These are phyloP conservation scores for Leuciscus waleckii DNA, from an alignment of 2,797 vertebrate species.

Conservation along the genomic window DNA sequence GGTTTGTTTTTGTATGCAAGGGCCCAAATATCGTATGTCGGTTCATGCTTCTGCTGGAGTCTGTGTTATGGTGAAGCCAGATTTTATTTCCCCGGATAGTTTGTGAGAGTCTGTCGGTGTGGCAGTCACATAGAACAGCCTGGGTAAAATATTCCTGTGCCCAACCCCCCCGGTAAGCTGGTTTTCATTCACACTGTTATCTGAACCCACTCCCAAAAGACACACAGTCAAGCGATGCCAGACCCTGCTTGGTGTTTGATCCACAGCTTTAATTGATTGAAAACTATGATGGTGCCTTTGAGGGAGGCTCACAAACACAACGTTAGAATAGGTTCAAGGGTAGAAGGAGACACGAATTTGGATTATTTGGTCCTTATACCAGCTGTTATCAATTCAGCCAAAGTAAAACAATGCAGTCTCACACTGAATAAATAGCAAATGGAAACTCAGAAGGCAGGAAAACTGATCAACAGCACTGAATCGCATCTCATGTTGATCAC, in stretches of 20 bases:
- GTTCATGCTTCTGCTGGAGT: slow-evolving; percentile 44
- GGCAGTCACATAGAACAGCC: slow-evolving; percentile 27
- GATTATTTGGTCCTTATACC: slow-evolving; percentile 10
- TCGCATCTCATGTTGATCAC: not conserved
- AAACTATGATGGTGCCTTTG: slow-evolving; percentile 37
- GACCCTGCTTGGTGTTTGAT: slow-evolving; percentile 57
- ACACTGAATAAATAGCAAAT: slow-evolving; percentile 14
- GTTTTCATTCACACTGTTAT: slow-evolving; percentile 56
- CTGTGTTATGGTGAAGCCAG: slow-evolving; percentile 33
- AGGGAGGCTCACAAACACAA: slow-evolving; percentile 8
- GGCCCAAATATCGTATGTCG: slow-evolving; percentile 55
- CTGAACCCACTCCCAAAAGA: slow-evolving; percentile 44
- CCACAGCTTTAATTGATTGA: slow-evolving; percentile 57
- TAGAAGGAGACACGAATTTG: slow-evolving; percentile 7
- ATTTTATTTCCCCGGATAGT: slow-evolving; percentile 45
- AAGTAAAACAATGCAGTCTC: slow-evolving; percentile 16
- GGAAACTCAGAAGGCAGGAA: not conserved
- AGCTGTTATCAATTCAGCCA: not conserved
- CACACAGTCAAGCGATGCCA: slow-evolving; percentile 52
- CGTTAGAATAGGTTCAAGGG: slow-evolving; percentile 25
- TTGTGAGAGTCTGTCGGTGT: slow-evolving; percentile 4
- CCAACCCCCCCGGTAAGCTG: slow-evolving; percentile 40
- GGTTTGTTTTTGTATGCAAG: slow-evolving; percentile 59
- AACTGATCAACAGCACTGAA: not conserved
- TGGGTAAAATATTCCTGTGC: slow-evolving; percentile 29